Conservation (phyloP, 2,888 invertebrate species). For the Leptothorax acervorum region DNA sequence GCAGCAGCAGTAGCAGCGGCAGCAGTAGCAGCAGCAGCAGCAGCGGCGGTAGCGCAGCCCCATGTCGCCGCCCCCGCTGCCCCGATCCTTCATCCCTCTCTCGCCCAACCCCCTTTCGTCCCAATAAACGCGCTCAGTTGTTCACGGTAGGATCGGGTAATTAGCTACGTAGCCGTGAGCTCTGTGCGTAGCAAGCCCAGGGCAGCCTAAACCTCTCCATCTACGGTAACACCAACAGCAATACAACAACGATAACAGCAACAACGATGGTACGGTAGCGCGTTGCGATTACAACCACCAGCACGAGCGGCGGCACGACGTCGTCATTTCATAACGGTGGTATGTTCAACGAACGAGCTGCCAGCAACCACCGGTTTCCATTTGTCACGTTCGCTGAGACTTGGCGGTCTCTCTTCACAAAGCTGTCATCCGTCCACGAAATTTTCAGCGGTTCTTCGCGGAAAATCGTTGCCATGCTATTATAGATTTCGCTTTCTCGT, state of each 20-base stretch:
- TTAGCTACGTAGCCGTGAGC: conserved; percentile 84
- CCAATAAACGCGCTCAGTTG: conserved; percentile 81
- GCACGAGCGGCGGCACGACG: conserved; percentile 4
- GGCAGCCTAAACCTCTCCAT: conserved; percentile 72
- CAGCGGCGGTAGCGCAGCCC: conserved; percentile 56
- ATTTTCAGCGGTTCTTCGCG: conserved; percentile 62
- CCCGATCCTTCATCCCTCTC: conserved; percentile 45
- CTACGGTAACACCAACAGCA: conserved; percentile 63
- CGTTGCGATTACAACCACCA: conserved; percentile 39
- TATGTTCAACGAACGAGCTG: conserved; percentile 70
- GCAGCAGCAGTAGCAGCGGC: conserved; percentile 54
- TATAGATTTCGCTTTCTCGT: background rate
- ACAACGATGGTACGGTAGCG: conserved; percentile 25
- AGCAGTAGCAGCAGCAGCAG: conserved; percentile 47
- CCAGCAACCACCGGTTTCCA: conserved; percentile 76
- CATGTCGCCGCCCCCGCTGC: conserved; percentile 54
- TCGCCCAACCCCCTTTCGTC: conserved; percentile 70
- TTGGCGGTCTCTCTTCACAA: conserved; percentile 67
- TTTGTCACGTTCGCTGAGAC: conserved; percentile 74
- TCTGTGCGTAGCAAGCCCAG: conserved; percentile 73
- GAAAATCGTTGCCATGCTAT: conserved; percentile 55
- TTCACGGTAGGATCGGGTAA: conserved; percentile 82
- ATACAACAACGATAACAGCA: conserved; percentile 58
- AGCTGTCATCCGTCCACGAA: conserved; percentile 68
- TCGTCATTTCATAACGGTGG: conserved; percentile 57